Base-by-base conservation (phyloP, 1,140 invertebrate species). In the Episyrphus balteatus region DNA sequence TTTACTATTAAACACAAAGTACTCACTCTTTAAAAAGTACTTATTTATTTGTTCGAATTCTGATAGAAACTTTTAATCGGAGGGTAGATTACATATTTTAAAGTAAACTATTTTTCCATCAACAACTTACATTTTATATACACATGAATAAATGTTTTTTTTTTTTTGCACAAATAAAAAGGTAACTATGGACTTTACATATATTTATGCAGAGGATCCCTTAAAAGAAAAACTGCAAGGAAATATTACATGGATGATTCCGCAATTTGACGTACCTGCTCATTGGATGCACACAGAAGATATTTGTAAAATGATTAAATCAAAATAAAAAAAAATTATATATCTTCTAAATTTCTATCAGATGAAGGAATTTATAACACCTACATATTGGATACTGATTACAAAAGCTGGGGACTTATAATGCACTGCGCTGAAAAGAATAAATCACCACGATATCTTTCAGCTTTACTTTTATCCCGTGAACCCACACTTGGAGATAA, bases 321-420 rank as follows among this genome's bases (percentile, higher is more conserved):
- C 8, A 26, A 26, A 26, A 8, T 8, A 26, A 26, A 26, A 3
- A 26, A 26, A 26, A 26, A 26, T 26, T 26, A 8, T 37, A 5
- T 37, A 14, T 37, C 10, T 37, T 37, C 11, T 33, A 49, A 37
- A 12, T 0, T 43, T 59, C 17, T 53, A 66, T 43, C 68, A 91
- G 86, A 88, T 68, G 85, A 89, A 71, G 86, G 85, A n/a, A 74
- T 89, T 47, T 91, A 91, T 67, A 89, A 90, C 54, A 90, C 88
- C 0, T 89, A 86, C 56, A 80, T 91, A 0, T 58, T 91, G 52
- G 88, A 90, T 59, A 84, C 85, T 1, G 86, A 89, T 62, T 87
- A 88, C 61, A 77, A 76, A 43, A 80, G 78, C 2, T 91, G 86
- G 86, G 77, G 83, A 1, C 69, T 91, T 31, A 69, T 91, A 11